Conservation (phyloP, 1,140 invertebrate species). For the Sesamia nonagrioides region DNA sequence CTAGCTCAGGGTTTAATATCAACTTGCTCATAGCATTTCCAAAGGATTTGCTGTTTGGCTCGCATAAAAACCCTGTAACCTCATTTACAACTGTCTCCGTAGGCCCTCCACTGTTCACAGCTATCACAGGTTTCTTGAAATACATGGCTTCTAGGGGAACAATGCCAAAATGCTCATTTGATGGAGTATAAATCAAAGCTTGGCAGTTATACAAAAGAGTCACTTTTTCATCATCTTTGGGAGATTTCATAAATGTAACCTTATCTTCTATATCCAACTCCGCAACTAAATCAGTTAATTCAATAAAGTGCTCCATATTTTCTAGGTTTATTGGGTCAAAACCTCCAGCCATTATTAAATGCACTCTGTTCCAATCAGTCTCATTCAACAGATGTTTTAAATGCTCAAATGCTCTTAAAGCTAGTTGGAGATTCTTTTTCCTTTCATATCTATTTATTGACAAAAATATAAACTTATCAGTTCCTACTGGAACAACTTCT, state of each 20-base stretch:
- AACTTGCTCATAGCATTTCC: conserved; percentile 93
- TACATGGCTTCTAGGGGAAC: conserved; percentile 99
- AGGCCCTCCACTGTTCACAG: conserved; percentile 98
- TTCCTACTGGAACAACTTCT: conserved; percentile 78
- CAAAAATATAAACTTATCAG: conserved; percentile 92
- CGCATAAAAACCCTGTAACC: conserved; percentile 96
- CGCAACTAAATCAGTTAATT: conserved; percentile 91
- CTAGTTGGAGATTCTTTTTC: conserved; percentile 97
- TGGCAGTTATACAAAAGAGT: conserved; percentile 92
- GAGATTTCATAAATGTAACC: conserved; percentile 95
- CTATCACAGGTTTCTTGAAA: conserved; percentile 96
- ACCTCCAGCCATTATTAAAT: conserved; percentile 98
- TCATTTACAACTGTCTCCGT: conserved; percentile 96
- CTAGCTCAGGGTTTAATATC: conserved; percentile 88
- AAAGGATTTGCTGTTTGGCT: conserved; percentile 91
- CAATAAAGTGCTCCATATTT: conserved; percentile 96
- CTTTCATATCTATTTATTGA: conserved; percentile 99
- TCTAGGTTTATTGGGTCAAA: conserved; percentile 97
- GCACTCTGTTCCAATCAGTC: conserved; percentile 89
- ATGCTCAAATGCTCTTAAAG: conserved; percentile 93
- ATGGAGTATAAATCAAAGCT: conserved; percentile 97
- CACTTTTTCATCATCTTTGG: conserved; percentile 95
- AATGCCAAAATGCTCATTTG: conserved; percentile 99
- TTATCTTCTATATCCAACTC: conserved; percentile 91
- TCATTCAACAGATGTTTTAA: conserved; percentile 88